phyloP scores from a whole-genome alignment of 1,140 invertebrate genomes.

The Scaptodrosophila lebanonensis region DNA sequence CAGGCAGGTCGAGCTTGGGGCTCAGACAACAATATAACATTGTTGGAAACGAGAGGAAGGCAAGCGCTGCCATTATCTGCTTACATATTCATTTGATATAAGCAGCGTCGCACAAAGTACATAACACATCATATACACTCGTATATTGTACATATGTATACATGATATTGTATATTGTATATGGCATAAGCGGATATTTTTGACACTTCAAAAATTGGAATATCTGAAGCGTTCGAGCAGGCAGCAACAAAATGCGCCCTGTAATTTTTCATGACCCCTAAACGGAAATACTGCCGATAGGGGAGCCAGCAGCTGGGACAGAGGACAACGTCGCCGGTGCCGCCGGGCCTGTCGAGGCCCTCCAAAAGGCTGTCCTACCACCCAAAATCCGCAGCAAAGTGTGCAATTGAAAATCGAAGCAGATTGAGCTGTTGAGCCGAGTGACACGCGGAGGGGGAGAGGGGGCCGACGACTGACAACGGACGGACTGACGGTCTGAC shows the following conservation, averaged over 20 bases:
- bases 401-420: conserved; percentile 51
- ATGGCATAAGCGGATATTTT: conserved; percentile 60
- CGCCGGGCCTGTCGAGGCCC: not conserved
- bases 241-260: conserved; percentile 48
- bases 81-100: conserved; percentile 65
- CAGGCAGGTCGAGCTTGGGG: not conserved
- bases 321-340: too few species aligned
- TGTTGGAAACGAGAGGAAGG: not conserved
- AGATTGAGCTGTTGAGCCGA: conserved; percentile 57
- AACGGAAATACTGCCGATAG: not conserved
- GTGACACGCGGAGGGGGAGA: not conserved
- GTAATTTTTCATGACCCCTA: conserved; percentile 60
- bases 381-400: conserved; percentile 1
- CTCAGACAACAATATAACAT: not conserved
- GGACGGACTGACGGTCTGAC: conserved; percentile 24
- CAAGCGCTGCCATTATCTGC: conserved; percentile 58
- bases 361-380: not conserved
- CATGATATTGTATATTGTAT: conserved; percentile 12
- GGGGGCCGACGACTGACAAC: conserved; percentile 31
- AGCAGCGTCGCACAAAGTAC: conserved; percentile 9
- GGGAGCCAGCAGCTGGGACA: conserved; percentile 42
- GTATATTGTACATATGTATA: conserved; percentile 32
- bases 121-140: conserved; percentile 34
- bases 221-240: conserved; percentile 51
- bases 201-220: conserved; percentile 72